A percentile compares a stretch with the other conserved stretches of the same genome.
Evolutionary conservation across 2,113 vertebrate genomes (phyloP).

Genomic region (Calyptommatus sinebrachiatus): DNA sequence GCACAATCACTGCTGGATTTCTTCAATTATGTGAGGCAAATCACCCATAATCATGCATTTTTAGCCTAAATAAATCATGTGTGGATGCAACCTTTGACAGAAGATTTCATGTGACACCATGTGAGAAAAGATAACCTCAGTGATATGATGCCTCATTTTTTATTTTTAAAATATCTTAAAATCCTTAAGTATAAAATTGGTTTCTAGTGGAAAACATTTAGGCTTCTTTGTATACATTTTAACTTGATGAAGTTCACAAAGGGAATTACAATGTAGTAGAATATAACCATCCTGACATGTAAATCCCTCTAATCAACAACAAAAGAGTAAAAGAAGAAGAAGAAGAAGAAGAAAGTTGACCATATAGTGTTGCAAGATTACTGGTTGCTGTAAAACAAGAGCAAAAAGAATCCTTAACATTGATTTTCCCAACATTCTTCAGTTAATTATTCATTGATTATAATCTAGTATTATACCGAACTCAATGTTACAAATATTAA

Average conservation of each 20-base stretch:
- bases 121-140: neutral
- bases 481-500: neutral
- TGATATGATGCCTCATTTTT: neutral
- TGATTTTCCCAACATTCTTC: constrained; percentile 13
- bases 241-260: neutral
- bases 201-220: neutral
- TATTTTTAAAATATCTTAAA: neutral
- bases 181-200: neutral
- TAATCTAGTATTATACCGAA: constrained; percentile 1
- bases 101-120: neutral
- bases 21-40: no score
- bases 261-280: neutral
- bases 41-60: no score
- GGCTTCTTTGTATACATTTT: neutral
- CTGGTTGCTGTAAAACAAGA: constrained; percentile 9
- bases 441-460: constrained; percentile 15
- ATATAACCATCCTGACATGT: neutral
- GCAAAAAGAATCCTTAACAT: constrained; percentile 9
- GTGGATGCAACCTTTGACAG: no score
- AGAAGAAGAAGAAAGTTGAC: neutral
- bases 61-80: no score
- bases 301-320: neutral
- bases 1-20: no score
- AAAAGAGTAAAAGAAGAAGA: constrained; percentile 2
- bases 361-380: neutral